Evolutionary conservation across 1,140 invertebrate genomes (phyloP).

Genomic region (Drosophila obscura): DNA sequence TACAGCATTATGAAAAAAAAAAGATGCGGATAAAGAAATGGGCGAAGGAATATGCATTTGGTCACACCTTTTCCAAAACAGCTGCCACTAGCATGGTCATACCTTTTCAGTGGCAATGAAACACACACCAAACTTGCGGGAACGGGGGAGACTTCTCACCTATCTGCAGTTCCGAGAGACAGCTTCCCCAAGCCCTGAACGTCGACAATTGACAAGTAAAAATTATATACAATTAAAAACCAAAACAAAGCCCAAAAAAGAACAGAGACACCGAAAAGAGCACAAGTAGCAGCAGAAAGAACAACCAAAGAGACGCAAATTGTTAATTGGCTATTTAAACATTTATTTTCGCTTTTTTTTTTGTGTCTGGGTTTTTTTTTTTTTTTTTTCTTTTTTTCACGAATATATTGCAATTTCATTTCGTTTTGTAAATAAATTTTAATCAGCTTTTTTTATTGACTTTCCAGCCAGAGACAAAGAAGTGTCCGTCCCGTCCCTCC

Average conservation of each 20-base stretch:
- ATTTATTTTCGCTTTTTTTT: conserved; percentile 24
- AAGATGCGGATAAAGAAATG: too few species aligned
- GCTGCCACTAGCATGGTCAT: too few species aligned
- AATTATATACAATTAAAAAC: conserved; percentile 16
- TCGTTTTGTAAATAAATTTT: conserved; percentile 55
- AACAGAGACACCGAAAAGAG: conserved; percentile 7
- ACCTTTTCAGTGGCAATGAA: too few species aligned
- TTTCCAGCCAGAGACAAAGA: conserved; percentile 37
- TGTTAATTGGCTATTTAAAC: conserved; percentile 77
- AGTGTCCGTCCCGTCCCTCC: not conserved
- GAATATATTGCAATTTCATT: conserved; percentile 42
- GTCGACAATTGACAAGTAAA: conserved; percentile 33
- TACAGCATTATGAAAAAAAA: too few species aligned
- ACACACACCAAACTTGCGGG: too few species aligned
- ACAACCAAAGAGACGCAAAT: conserved; percentile 56
- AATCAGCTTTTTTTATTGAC: conserved; percentile 36
- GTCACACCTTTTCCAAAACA: too few species aligned
- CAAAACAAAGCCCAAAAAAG: not conserved
- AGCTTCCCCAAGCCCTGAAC: not conserved
- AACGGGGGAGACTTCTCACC: conserved; percentile 31
- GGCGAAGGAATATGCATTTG: too few species aligned
- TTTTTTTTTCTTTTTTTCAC: conserved; percentile 12
- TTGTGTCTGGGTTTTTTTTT: not conserved
- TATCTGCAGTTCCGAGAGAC: conserved; percentile 39
- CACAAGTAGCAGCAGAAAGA: conserved; percentile 12